Conservation (phyloP, 2,888 invertebrate genomes). For the Tromatobia lineatoria region DNA sequence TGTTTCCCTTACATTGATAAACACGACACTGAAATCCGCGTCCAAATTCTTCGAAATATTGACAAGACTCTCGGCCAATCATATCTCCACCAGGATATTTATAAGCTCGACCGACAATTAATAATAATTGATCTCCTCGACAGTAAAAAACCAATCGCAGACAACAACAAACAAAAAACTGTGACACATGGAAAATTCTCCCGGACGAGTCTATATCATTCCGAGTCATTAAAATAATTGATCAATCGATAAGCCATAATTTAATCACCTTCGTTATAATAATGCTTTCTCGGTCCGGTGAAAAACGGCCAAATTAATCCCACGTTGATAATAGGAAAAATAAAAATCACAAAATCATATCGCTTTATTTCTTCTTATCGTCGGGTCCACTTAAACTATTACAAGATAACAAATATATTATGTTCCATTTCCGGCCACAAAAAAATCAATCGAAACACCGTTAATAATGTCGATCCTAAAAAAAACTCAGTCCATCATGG, state of each 20-base stretch:
- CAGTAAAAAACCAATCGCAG: not conserved
- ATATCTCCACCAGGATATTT: conserved; percentile 5
- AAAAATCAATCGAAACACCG: not conserved
- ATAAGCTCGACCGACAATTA: conserved; percentile 22
- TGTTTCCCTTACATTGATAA: not conserved
- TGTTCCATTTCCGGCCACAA: not conserved
- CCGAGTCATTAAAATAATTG: not conserved
- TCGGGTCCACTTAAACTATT: not conserved
- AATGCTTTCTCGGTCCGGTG: too few relatives aligned
- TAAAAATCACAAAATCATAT: not conserved
- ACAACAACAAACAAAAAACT: not conserved
- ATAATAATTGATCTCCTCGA: conserved; percentile 42
- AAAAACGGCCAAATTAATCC: not conserved
- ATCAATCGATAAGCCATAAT: conserved; percentile 6
- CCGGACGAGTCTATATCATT: conserved; percentile 30
- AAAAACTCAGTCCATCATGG: not conserved
- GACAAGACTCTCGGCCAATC: not conserved
- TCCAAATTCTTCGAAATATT: not conserved
- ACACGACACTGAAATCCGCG: not conserved
- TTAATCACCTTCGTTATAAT: not conserved
- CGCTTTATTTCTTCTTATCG: not conserved
- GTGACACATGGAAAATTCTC: not conserved
- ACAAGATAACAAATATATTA: not conserved
- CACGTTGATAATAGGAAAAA: not conserved
- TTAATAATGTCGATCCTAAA: too few relatives aligned